Percentiles rank a stretch among this genome's conserved stretches.
phyloP scores from a whole-genome alignment of 2,113 vertebrate genomes.

The Passer montanus region DNA sequence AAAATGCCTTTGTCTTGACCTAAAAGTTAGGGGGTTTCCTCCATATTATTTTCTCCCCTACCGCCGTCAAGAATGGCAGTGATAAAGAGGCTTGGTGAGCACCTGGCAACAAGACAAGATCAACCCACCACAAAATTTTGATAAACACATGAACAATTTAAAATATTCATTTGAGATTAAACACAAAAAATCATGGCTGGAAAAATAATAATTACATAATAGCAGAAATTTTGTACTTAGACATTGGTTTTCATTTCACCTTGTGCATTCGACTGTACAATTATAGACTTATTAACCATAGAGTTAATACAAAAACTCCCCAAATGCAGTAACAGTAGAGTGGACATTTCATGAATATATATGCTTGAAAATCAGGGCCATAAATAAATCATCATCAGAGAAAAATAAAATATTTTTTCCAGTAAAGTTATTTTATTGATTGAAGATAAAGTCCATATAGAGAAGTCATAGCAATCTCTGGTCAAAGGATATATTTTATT shows the following conservation, averaged over 20 bases:
- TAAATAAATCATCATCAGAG: neutral
- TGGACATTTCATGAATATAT: neutral
- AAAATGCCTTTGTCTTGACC: neutral
- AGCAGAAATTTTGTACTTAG: neutral
- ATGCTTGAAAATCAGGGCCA: neutral
- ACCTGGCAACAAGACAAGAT: neutral
- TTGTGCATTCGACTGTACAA: neutral
- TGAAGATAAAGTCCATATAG: neutral
- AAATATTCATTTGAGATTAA: neutral
- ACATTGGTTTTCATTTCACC: neutral
- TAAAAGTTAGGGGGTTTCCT: neutral
- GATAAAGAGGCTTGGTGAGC: accelerated
- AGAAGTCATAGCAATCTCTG: neutral
- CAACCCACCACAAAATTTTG: neutral
- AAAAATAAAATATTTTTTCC: neutral
- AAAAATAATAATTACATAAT: neutral
- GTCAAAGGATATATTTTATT: neutral
- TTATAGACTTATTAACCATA: neutral
- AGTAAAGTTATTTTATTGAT: neutral
- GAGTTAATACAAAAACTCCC: neutral
- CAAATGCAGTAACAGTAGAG: neutral
- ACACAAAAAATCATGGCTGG: neutral
- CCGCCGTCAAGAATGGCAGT: accelerated
- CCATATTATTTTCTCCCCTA: neutral
- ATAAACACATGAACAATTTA: neutral